Base-by-base conservation (phyloP, 2,113 vertebrate species). In the Echinops telfairi region DNA sequence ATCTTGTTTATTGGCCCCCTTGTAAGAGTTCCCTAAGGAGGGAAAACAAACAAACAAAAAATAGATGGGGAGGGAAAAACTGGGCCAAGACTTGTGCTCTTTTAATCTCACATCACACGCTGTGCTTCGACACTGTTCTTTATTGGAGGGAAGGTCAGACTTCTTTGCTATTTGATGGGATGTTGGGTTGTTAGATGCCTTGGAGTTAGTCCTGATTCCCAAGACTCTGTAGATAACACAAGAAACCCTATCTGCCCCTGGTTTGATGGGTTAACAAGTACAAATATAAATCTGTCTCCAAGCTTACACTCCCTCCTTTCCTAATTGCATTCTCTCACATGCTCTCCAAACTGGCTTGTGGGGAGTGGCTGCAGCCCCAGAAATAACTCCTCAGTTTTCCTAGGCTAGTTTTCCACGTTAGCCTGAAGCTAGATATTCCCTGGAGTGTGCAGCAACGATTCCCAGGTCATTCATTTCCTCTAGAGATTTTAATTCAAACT, bases 141-240 rank as follows among this genome's bases (percentile, higher is more conserved):
- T 73, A 73, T 36, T 33, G 71, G n/a, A 73, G 71, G 36, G 8
- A 22, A 73, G n/a, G n/a, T 76, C 81, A 87, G 57, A 79, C 60
- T 75, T 79, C 14, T 84, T 92, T 91, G 83, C 19, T 77, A 75
- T 88, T 94, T 95, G 87, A 94, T 40, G 47, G 85, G n/a, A 75
- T 31, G 47, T 53, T 53, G 12, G 5, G 47, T 53, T 40, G 12
- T 11, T 53, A 53, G 47, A 9, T 9, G 10, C 47, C 47, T 53
- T 53, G 47, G 47, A 53, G 47, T 53, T 53, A 53, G 47, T 53
- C 47, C 47, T 53, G 47, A 53, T 53, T 11, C 47, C 47, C 12
- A 53, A 53, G n/a, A 53, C 47, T 11, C 47, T 53, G 10, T 53
- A 53, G 47, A 53, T 53, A 53, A 6, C 47, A 40, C 4, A 53